phyloP scores from a whole-genome alignment of 2,113 vertebrate species.

The Atherinomorus stipes region DNA sequence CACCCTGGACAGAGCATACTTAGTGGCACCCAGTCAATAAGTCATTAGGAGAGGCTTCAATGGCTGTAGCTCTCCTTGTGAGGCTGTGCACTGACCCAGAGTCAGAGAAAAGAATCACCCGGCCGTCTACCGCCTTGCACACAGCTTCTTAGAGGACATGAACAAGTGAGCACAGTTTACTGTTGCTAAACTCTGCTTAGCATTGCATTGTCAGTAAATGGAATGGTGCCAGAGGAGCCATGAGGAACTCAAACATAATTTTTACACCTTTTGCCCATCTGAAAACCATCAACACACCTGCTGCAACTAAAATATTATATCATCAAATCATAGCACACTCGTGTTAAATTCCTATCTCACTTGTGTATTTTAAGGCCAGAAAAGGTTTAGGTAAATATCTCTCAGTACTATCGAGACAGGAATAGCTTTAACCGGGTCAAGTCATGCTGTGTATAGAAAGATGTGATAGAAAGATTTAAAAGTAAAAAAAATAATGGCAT shows the following conservation, averaged over 20 bases:
- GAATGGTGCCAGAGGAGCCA: too few species aligned
- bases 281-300: too few species aligned
- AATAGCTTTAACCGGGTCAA: constrained; percentile 47
- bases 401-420: constrained; percentile 25
- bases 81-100: constrained; percentile 68
- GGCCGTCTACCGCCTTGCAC: not conserved
- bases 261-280: too few species aligned
- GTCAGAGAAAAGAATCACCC: constrained; percentile 29
- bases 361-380: constrained; percentile 23
- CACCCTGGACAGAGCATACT: constrained; percentile 65
- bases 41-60: constrained; percentile 68
- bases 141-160: constrained; percentile 20
- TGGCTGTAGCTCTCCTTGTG: constrained; percentile 63
- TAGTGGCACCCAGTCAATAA: constrained; percentile 71
- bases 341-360: not conserved
- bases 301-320: too few species aligned
- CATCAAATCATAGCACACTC: not conserved
- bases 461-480: constrained; percentile 45
- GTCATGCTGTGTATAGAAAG: constrained; percentile 39
- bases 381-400: constrained; percentile 29
- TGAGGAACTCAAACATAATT: too few species aligned
- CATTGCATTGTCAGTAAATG: not conserved
- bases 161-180: not conserved
- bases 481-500: constrained; percentile 42
- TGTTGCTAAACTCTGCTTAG: not conserved